Evolutionary conservation across 1,140 invertebrate genomes (phyloP).

Genomic region (Drosophila nikananu): DNA sequence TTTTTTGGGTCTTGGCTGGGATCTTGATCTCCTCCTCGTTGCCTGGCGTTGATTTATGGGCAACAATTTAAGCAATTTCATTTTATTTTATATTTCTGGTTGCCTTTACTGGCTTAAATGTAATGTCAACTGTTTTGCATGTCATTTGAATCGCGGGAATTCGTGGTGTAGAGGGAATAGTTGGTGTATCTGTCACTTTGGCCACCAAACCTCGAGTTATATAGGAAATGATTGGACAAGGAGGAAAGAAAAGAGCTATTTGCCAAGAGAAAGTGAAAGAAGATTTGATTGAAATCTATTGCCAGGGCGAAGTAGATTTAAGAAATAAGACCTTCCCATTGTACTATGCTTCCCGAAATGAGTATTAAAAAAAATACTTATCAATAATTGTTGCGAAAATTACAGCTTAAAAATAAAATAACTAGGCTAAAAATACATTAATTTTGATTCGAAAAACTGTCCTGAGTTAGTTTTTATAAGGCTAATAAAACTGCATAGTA

Average conservation of each 20-base stretch:
- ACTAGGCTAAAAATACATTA: too few relatives aligned
- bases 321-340: too few relatives aligned
- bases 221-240: slow-evolving; percentile 58
- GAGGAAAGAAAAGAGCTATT: slow-evolving; percentile 28
- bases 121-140: slow-evolving; percentile 81
- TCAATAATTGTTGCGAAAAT: too few relatives aligned
- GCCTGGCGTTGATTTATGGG: slow-evolving; percentile 70
- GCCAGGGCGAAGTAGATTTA: neutral
- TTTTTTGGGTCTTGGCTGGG: slow-evolving; percentile 32
- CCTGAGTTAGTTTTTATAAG: too few relatives aligned
- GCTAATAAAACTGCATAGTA: too few relatives aligned
- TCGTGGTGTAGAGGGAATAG: slow-evolving; percentile 7
- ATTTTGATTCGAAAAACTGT: too few relatives aligned
- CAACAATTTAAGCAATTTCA: slow-evolving; percentile 79
- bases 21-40: slow-evolving; percentile 60
- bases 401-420: too few relatives aligned
- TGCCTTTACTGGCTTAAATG: slow-evolving; percentile 46
- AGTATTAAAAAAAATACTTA: too few relatives aligned
- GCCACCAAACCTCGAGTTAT: slow-evolving; percentile 39
- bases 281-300: slow-evolving; percentile 33
- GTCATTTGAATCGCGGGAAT: slow-evolving; percentile 56
- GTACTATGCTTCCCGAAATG: too few relatives aligned
- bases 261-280: slow-evolving; percentile 45
- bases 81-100: slow-evolving; percentile 65
- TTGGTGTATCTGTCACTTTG: slow-evolving; percentile 62